These are phyloP conservation scores for Nannospalax galili DNA, from an alignment of 2,113 vertebrate genomes.

Conservation along the genomic window DNA sequence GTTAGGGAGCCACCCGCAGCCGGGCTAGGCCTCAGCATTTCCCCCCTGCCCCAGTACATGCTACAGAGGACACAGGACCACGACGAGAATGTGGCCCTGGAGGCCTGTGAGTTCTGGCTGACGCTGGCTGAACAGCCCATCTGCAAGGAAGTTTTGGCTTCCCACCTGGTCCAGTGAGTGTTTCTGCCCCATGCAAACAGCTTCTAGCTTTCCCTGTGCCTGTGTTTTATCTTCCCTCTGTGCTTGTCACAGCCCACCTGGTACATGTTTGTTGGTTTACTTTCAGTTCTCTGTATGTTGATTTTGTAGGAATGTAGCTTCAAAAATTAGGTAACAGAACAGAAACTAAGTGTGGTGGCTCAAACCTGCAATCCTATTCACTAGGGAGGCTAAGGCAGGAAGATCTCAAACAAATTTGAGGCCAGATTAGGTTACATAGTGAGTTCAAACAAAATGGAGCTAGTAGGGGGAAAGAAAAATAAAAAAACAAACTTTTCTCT, in stretches of 20 bases:
- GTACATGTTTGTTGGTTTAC: background rate
- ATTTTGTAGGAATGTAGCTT: background rate
- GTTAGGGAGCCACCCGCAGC: rapidly evolving
- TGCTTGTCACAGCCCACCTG: rapidly evolving
- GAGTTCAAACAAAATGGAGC: too few relatives aligned
- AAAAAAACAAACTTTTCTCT: background rate
- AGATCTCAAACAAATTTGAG: background rate
- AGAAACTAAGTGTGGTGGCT: too few relatives aligned
- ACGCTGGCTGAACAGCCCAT: constrained; percentile 97
- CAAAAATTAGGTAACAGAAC: background rate
- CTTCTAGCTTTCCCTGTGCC: background rate
- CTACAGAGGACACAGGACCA: constrained; percentile 96
- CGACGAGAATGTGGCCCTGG: constrained; percentile 95
- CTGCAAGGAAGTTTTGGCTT: constrained; percentile 96
- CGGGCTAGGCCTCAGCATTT: background rate
- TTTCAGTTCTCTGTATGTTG: background rate
- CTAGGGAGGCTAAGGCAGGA: background rate
- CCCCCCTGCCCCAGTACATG: constrained; percentile 90
- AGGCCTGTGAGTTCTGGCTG: constrained; percentile 98
- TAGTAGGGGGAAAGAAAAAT: background rate
- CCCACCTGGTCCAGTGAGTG: constrained; percentile 95
- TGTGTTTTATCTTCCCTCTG: too few relatives aligned
- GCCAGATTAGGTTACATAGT: background rate
- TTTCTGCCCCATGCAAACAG: background rate
- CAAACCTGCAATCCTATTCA: background rate